These are phyloP conservation scores for Allophyes oxyacanthae DNA, from an alignment of 2,888 invertebrate genomes.

Conservation along the genomic window DNA sequence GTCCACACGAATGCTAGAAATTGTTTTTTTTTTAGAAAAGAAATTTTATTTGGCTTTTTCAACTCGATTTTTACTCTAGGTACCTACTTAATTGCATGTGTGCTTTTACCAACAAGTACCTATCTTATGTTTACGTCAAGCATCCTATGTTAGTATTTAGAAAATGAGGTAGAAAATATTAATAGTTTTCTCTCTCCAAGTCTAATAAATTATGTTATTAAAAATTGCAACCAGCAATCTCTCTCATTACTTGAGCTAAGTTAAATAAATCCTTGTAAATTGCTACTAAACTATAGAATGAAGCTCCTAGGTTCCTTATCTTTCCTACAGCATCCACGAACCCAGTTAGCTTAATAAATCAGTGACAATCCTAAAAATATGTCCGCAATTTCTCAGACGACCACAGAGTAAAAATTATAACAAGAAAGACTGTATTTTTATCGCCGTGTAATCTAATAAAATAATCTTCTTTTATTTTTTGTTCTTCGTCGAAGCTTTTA, in stretches of 20 bases:
- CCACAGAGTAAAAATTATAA: slow-evolving; percentile 4
- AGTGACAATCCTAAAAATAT: slow-evolving; percentile 25
- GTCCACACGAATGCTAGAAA: too few species aligned
- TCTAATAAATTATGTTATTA: slow-evolving; percentile 18
- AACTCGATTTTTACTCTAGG: too few species aligned
- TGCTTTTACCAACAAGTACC: too few species aligned
- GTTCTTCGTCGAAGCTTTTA: slow-evolving; percentile 6
- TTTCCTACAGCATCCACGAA: slow-evolving; percentile 13
- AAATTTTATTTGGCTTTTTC: too few species aligned
- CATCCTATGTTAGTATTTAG: too few species aligned
- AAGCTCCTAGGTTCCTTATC: slow-evolving; percentile 27
- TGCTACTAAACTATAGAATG: slow-evolving; percentile 16
- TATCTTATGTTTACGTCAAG: too few species aligned
- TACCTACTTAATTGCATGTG: too few species aligned
- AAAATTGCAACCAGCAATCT: slow-evolving; percentile 7
- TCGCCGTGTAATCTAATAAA: slow-evolving; percentile 10
- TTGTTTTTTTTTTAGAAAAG: too few species aligned
- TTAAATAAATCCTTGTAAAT: slow-evolving; percentile 8
- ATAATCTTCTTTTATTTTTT: slow-evolving; percentile 11
- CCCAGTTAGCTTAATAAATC: slow-evolving; percentile 23
- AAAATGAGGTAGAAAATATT: too few species aligned
- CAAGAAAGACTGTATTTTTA: slow-evolving; percentile 3
- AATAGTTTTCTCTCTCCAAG: background rate
- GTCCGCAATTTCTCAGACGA: slow-evolving; percentile 6
- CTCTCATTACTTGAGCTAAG: slow-evolving; percentile 1